These are phyloP conservation scores for Atherinosoma microstoma DNA, from an alignment of 2,797 vertebrate species.

Conservation along the genomic window DNA sequence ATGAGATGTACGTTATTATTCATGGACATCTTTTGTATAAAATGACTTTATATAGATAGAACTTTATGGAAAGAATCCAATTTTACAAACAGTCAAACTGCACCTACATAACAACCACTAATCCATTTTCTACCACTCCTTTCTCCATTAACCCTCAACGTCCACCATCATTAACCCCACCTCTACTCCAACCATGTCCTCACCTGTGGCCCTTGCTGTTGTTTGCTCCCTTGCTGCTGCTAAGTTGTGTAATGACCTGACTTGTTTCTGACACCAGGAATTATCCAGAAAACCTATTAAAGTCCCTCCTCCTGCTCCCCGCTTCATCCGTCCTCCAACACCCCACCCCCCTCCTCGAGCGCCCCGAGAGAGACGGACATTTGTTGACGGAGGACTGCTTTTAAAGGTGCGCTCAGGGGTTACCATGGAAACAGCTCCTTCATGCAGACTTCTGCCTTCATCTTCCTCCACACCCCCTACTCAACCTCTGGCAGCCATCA, in stretches of 20 bases:
- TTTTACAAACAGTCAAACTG: slow-evolving; percentile 82
- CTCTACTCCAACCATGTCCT: slow-evolving; percentile 17
- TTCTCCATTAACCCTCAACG: slow-evolving; percentile 30
- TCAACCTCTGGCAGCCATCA: slow-evolving; percentile 57
- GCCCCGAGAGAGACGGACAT: slow-evolving; percentile 74
- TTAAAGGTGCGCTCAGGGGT: slow-evolving; percentile 66
- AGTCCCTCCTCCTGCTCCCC: slow-evolving; percentile 72
- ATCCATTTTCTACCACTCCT: slow-evolving; percentile 8
- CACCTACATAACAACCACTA: slow-evolving; percentile 55
- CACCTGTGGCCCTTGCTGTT: slow-evolving; percentile 58
- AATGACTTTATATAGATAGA: slow-evolving; percentile 85
- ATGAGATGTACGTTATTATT: slow-evolving; percentile 79
- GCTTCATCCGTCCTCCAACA: slow-evolving; percentile 60
- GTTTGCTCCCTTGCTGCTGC: slow-evolving; percentile 66
- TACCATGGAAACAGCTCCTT: slow-evolving; percentile 76
- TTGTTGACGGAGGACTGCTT: slow-evolving; percentile 85
- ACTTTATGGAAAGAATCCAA: slow-evolving; percentile 69
- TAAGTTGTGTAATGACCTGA: slow-evolving; percentile 81
- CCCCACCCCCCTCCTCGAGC: slow-evolving; percentile 29
- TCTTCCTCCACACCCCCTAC: slow-evolving; percentile 44
- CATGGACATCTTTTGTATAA: slow-evolving; percentile 85
- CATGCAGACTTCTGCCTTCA: slow-evolving; percentile 62
- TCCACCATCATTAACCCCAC: slow-evolving; percentile 39
- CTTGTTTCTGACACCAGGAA: slow-evolving; percentile 97
- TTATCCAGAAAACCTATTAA: slow-evolving; percentile 97